Evolutionary conservation across 2,888 invertebrate species (phyloP).

Genomic region (Coremacera marginata): DNA sequence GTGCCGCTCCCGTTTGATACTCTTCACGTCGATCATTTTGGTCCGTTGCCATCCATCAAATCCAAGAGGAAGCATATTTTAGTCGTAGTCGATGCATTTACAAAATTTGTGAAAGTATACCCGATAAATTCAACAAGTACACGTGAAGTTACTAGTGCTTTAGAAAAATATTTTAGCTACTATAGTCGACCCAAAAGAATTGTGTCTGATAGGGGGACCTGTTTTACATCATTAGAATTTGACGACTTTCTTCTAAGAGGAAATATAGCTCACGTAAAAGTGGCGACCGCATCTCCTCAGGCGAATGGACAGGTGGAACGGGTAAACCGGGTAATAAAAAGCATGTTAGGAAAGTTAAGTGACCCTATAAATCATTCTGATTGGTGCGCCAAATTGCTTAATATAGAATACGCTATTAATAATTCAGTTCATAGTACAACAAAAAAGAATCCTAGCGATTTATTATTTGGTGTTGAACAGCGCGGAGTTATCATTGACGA

Average conservation of each 20-base stretch:
- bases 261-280: conserved; percentile 29
- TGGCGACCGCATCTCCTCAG: conserved; percentile 25
- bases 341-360: too few species aligned
- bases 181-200: conserved; percentile 17
- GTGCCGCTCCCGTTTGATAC: not conserved
- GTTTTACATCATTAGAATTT: conserved; percentile 31
- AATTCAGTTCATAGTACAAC: too few species aligned
- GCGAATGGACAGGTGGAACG: conserved; percentile 23
- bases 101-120: conserved; percentile 6
- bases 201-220: conserved; percentile 23
- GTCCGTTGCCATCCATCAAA: not conserved
- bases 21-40: conserved; percentile 14
- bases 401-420: too few species aligned
- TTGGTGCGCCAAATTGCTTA: too few species aligned
- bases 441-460: too few species aligned
- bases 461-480: too few species aligned
- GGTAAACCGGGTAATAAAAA: conserved; percentile 9
- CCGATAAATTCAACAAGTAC: not conserved
- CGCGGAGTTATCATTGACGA: too few species aligned
- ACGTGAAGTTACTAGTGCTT: not conserved
- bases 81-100: conserved; percentile 8
- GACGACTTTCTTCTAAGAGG: not conserved
- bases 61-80: conserved; percentile 20
- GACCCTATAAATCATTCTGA: too few species aligned
- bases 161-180: conserved; percentile 14